Base-by-base conservation (phyloP, 2,797 vertebrate species). In the Erethizon dorsatum region DNA sequence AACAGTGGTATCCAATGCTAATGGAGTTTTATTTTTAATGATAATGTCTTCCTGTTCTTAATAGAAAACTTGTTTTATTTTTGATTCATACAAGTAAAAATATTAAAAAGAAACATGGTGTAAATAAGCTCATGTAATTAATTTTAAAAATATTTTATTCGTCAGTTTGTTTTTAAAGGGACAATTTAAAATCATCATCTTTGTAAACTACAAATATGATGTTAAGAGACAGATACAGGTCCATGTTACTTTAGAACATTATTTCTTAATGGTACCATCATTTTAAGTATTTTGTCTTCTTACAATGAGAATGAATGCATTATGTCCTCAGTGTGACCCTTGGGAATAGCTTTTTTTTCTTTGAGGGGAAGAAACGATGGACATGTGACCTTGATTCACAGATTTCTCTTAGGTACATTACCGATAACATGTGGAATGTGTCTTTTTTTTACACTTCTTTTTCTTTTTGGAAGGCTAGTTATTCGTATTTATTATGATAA, bases 251-350 rank as follows among this genome's bases (percentile, higher is more conserved):
- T 97, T 57, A 79, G 52, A 90, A 26, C 92, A 84, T 94, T 97
- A 2, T 96, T 98, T 97, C 73, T 97, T 98, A 84, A 82, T 20
- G 33, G 50, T 92, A 98, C 92, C 91, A 97, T 98, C 96, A 94
- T 97, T 98, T 86, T 47, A 97, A 97, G 54, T 97, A 93, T 98
- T 97, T 98, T 97, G 78, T 98, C 98, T 98, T 98, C 93, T 97
- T 98, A 97, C 86, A 96, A 95, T 93, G 97, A 98, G 88, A 98
- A 87, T 97, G 98, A 98, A 98, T 98, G 98, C 95, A 97, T 98
- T 98, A 97, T 98, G 96, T 97, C 95, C 97, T 98, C 95, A 95
- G 71, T 88, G 71, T 98, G 97, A 98, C 98, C 96, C 97, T 98
- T 96, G 97, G 95, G 98, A 98, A 98, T 96, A 98, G 94, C 94